Percentiles rank a stretch among this genome's conserved stretches.
Conservation (phyloP, 2,113 vertebrate species). For the Aspidoscelis tigris region DNA sequence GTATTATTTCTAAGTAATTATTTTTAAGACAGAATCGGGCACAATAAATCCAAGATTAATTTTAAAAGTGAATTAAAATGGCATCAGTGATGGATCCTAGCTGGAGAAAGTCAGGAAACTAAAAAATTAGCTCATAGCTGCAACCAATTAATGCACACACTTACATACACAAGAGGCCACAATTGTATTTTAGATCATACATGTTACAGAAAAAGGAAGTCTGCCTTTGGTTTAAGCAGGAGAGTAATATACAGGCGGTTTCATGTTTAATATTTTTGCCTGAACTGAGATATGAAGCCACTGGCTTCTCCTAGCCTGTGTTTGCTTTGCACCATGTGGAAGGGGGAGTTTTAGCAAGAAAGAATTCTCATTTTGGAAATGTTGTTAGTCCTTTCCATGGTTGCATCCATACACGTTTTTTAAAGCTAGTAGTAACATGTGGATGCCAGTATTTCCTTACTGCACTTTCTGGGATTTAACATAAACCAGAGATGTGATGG, state of each 20-base stretch:
- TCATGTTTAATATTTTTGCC: neutral
- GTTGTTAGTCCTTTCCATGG: no score
- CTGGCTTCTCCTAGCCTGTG: no score
- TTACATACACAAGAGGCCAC: constrained; percentile 12
- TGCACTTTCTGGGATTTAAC: no score
- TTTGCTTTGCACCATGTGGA: no score
- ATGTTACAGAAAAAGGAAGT: constrained; percentile 28
- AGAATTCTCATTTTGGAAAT: no score
- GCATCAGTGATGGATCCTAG: constrained; percentile 54
- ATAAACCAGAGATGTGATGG: no score
- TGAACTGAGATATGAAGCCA: no score
- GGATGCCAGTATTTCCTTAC: no score
- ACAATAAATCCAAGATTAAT: constrained; percentile 67
- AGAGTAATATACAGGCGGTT: constrained; percentile 35
- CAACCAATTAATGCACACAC: constrained; percentile 41
- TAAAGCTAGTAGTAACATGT: no score
- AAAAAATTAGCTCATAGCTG: constrained; percentile 24
- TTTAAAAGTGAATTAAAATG: constrained; percentile 59
- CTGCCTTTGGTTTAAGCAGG: neutral
- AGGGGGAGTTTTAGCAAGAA: no score
- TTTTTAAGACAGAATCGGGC: constrained; percentile 52
- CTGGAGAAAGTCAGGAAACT: constrained; percentile 58
- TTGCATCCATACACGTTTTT: no score
- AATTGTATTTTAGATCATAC: constrained; percentile 34
- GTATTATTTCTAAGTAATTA: constrained; percentile 55